Evolutionary conservation across 2,113 vertebrate genomes (phyloP), one percentile per base, ranked within the genome.

Genomic region (Carassius gibelio): DNA sequence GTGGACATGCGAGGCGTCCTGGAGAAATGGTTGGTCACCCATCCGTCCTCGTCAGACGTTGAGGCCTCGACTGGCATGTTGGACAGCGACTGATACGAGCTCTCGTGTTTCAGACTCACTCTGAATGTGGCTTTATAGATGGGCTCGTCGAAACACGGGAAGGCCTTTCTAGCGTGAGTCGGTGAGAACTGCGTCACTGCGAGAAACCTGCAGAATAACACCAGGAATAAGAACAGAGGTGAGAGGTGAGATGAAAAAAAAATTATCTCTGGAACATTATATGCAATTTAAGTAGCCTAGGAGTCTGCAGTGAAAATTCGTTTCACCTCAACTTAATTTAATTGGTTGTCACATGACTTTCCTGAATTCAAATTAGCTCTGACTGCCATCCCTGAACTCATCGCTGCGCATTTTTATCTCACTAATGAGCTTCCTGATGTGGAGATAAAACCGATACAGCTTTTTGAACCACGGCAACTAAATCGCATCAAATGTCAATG

Each of bases 71-170:
- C 94, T 0, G 98, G 98, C 98, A 99, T 99, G 92, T 99, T 99
- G 89, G 97, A 97, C 87, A 99, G 95, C 34, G 98, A 97, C 76
- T 96, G 94, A 91, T 98, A 99, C 84, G 96, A 95, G 1, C 95
- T 94, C 92, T 98, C 97, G 87, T 99, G 98, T 78, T 93, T 96
- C 87, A 99, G 96, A 85, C 94, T 96, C 88, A 99, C 95, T 88
- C 96, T 96, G 94, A 99, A 99, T 64, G 97, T 99, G 88, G 98
- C 98, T 89, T 99, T 99, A 94, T 97, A 99, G 93, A 98, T 93
- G n/a, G 98, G 98, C 89, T 99, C 98, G 0, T 99, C 98, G 85
- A 99, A 99, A 92, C 98, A 99, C 17, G 98, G 98, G 91, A 99
- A 99, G 50, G 98, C 97, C 93, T 99, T 99, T 89, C 98, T 94